Percentiles rank a stretch among this genome's conserved stretches.
Evolutionary conservation across 2,888 invertebrate genomes (phyloP).

Genomic region (Bellardia bayeri): DNA sequence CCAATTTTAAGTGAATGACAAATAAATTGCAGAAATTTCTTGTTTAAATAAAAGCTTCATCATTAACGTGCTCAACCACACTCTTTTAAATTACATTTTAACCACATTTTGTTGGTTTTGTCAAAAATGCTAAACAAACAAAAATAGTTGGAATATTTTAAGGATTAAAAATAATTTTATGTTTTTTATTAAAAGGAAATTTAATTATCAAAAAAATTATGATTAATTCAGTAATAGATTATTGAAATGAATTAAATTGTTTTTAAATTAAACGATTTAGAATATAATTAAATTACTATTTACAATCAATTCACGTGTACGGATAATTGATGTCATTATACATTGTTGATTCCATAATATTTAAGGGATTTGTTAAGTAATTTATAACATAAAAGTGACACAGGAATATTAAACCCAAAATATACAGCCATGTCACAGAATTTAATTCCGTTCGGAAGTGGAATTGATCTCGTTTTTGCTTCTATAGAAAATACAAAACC

Average conservation of each 20-base stretch:
- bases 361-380: too few relatives aligned
- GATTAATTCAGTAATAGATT: too few relatives aligned
- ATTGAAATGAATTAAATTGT: too few relatives aligned
- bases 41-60: neutral
- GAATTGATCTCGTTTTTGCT: too few relatives aligned
- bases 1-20: too few relatives aligned
- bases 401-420: too few relatives aligned
- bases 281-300: neutral
- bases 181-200: neutral
- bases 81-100: neutral
- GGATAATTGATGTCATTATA: too few relatives aligned
- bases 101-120: constrained; percentile 28
- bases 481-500: too few relatives aligned
- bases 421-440: too few relatives aligned
- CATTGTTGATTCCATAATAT: too few relatives aligned
- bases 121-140: neutral
- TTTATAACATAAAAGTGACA: too few relatives aligned
- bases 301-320: neutral
- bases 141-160: neutral
- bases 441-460: too few relatives aligned
- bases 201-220: neutral
- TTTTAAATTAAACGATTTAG: neutral
- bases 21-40: neutral
- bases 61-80: neutral
- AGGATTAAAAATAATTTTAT: neutral